These are phyloP conservation scores for Malthinus seriepunctatus DNA, from an alignment of 2,888 invertebrate genomes.

Conservation along the genomic window DNA sequence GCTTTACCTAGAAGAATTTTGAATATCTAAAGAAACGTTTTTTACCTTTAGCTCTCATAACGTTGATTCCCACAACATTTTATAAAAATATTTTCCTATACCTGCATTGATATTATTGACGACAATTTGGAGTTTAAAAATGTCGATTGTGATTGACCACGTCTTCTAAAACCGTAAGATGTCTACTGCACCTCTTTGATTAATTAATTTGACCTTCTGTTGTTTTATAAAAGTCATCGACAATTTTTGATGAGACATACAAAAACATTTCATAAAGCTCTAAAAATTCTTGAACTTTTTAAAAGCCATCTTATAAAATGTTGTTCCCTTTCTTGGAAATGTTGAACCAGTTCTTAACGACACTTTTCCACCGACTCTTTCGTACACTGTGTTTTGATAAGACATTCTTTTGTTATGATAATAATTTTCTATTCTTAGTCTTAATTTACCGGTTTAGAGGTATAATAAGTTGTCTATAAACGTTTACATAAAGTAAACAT, in stretches of 20 bases:
- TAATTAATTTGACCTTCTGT: not conserved
- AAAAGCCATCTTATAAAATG: no score
- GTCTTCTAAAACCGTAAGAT: not conserved
- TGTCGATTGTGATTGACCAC: not conserved
- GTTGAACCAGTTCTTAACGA: conserved; percentile 11
- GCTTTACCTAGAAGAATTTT: no score
- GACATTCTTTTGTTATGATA: no score
- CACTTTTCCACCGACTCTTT: not conserved
- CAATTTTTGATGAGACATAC: not conserved
- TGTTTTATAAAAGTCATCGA: not conserved
- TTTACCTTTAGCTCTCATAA: no score
- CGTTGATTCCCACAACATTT: no score
- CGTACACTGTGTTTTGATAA: no score
- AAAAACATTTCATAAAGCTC: not conserved
- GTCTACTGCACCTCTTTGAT: no score
- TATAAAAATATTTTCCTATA: no score
- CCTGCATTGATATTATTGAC: no score
- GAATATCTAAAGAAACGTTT: no score
- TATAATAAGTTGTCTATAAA: conserved; percentile 5
- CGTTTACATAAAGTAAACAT: conserved; percentile 7
- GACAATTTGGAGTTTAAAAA: no score
- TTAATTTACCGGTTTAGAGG: not conserved
- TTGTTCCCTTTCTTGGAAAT: conserved; percentile 1
- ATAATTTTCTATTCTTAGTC: no score
- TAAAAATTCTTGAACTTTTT: conserved; percentile 9